A percentile compares a stretch with the other conserved stretches of the same genome.
Conservation (phyloP, 2,888 invertebrate genomes). For the Orthosia incerta region DNA sequence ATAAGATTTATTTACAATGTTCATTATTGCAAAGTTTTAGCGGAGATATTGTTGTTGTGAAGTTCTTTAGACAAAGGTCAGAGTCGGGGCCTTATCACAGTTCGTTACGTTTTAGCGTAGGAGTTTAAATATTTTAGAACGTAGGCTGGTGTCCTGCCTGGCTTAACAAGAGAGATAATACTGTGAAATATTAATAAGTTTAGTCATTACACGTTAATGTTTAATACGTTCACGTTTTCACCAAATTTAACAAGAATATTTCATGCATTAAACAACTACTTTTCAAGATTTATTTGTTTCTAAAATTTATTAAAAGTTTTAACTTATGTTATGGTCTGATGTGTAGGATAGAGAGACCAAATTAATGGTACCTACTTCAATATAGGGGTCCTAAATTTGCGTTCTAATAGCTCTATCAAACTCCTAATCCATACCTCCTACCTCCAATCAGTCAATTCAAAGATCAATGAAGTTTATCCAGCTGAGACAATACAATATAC, state of each 20-base stretch:
- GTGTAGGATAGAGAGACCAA: background rate
- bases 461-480: background rate
- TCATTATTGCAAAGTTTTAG: conserved; percentile 64
- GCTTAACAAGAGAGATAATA: conserved; percentile 18
- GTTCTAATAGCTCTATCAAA: background rate
- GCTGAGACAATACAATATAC: background rate
- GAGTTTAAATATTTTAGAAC: conserved; percentile 55
- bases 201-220: conserved; percentile 11
- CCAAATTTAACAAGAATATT: background rate
- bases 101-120: conserved; percentile 55
- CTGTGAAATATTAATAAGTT: conserved; percentile 20
- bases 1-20: conserved; percentile 67
- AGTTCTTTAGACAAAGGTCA: conserved; percentile 63
- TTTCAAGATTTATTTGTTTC: background rate
- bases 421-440: background rate
- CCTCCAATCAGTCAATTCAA: background rate
- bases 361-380: background rate
- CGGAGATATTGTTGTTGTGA: conserved; percentile 63
- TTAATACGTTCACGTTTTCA: background rate
- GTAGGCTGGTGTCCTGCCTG: conserved; percentile 29
- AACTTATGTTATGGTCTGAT: background rate
- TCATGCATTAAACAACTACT: background rate
- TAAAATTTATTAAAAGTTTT: background rate
- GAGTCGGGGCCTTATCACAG: conserved; percentile 55
- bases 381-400: background rate